These are phyloP conservation scores for Phylloscopus trochilus DNA, from an alignment of 2,113 vertebrate species.

Conservation along the genomic window DNA sequence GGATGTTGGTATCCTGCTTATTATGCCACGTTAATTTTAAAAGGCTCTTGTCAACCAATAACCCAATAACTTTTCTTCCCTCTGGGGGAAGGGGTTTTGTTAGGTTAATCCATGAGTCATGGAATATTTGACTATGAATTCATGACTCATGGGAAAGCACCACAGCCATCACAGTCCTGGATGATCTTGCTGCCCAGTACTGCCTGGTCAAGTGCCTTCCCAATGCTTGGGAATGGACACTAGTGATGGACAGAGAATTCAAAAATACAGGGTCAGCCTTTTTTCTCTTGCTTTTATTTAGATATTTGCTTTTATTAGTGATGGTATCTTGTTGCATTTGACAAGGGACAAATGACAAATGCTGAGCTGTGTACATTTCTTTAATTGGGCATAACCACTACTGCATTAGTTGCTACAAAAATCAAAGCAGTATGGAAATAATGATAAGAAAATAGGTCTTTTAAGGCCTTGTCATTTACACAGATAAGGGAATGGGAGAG, in stretches of 20 bases:
- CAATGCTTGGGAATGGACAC: not conserved
- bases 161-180: not conserved
- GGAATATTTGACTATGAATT: not conserved
- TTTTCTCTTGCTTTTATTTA: not conserved
- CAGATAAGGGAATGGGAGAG: not conserved
- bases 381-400: not conserved
- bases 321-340: not conserved
- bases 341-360: not conserved
- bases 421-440: not conserved
- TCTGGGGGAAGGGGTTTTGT: conserved; percentile 23
- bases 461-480: not conserved
- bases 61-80: conserved; percentile 1
- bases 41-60: not conserved
- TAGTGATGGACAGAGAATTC: not conserved
- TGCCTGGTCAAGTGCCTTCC: not conserved
- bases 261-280: not conserved
- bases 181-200: not conserved
- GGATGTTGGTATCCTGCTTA: not conserved
- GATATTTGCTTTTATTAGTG: not conserved
- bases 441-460: not conserved
- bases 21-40: conserved; percentile 10
- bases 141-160: conserved; percentile 44
- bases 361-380: not conserved
- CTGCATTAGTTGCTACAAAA: not conserved
- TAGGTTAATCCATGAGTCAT: conserved; percentile 40